These are phyloP conservation scores for Sebastes miniatus DNA, from an alignment of 2,797 vertebrate genomes.

Conservation along the genomic window DNA sequence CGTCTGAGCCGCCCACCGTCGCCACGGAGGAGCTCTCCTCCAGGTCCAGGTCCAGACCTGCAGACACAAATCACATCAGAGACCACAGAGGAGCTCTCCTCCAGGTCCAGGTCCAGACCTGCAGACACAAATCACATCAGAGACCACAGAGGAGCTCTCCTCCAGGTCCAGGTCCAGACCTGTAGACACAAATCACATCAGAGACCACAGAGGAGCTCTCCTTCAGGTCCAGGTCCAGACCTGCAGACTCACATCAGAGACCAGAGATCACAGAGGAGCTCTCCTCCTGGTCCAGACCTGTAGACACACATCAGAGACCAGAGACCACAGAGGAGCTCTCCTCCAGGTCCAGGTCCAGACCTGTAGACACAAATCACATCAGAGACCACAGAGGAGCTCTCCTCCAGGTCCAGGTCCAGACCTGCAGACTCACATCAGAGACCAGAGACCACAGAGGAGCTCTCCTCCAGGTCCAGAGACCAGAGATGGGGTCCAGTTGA, in stretches of 20 bases:
- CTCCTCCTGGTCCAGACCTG: neutral
- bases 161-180: constrained; percentile 51
- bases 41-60: constrained; percentile 38
- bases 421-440: neutral
- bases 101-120: constrained; percentile 50
- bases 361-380: no score
- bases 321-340: constrained; percentile 27
- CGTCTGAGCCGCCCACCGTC: constrained; percentile 54
- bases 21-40: constrained; percentile 50
- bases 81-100: constrained; percentile 36
- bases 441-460: neutral
- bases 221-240: constrained; percentile 43
- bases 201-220: constrained; percentile 26
- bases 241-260: neutral
- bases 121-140: neutral
- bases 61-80: neutral
- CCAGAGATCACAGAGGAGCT: neutral
- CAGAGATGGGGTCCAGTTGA: neutral
- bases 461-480: constrained; percentile 48
- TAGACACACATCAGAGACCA: neutral
- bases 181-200: neutral
- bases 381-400: neutral
- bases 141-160: constrained; percentile 28
- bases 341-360: constrained; percentile 44
- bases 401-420: constrained; percentile 11